Evolutionary conservation across 2,113 vertebrate species (phyloP).

Genomic region (Periophthalmus modestus): DNA sequence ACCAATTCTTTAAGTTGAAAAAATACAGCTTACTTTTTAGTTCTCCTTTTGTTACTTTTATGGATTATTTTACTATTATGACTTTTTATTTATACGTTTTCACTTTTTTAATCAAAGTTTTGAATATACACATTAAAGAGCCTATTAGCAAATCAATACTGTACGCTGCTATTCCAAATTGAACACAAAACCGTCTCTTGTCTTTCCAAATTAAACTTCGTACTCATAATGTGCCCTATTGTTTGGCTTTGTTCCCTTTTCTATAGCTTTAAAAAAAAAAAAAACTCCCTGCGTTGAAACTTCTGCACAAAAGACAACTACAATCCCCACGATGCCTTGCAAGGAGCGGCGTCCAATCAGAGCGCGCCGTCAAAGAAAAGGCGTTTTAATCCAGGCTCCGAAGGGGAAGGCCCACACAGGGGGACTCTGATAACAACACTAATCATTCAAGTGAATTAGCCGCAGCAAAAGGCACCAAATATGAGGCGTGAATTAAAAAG

Average conservation of each 20-base stretch:
- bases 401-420: conserved; percentile 47
- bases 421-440: conserved; percentile 60
- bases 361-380: conserved; percentile 40
- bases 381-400: conserved; percentile 44
- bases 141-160: background rate
- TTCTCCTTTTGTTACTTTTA: too few species aligned
- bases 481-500: conserved; percentile 31
- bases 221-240: background rate
- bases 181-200: background rate
- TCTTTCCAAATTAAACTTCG: background rate
- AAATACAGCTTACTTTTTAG: too few species aligned
- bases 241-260: background rate
- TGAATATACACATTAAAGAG: background rate
- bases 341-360: conserved; percentile 45
- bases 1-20: too few species aligned
- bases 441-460: conserved; percentile 66
- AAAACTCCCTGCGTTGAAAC: conserved; percentile 10
- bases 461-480: conserved; percentile 40
- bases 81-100: too few species aligned
- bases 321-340: conserved; percentile 41
- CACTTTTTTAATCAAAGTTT: background rate
- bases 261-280: background rate
- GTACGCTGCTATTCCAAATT: background rate
- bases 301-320: conserved; percentile 30
- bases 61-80: too few species aligned